A percentile compares a stretch with the other conserved stretches of the same genome.
phyloP scores from a whole-genome alignment of 1,140 invertebrate species.

The Zaprionus tsacasi region DNA sequence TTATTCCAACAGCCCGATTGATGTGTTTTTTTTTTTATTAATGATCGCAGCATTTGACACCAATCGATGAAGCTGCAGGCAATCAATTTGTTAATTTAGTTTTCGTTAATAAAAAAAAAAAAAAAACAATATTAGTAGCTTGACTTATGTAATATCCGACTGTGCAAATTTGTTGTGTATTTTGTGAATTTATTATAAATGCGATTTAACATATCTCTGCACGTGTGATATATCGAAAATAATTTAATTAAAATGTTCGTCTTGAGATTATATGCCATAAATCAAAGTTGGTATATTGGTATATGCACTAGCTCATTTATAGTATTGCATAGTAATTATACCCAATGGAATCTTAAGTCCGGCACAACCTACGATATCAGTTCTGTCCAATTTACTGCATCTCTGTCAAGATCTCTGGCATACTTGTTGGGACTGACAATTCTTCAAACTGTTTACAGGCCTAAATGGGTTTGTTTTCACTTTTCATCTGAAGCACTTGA shows the following conservation, averaged over 20 bases:
- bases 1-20: constrained; percentile 13
- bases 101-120: constrained; percentile 40
- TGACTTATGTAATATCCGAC: constrained; percentile 60
- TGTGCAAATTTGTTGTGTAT: constrained; percentile 42
- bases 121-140: constrained; percentile 18
- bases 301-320: background rate
- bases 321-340: background rate
- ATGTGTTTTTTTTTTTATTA: constrained; percentile 35
- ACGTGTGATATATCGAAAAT: constrained; percentile 25
- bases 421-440: background rate
- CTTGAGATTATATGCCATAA: background rate
- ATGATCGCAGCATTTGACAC: constrained; percentile 64
- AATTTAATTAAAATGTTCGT: constrained; percentile 51
- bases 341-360: background rate
- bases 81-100: constrained; percentile 53
- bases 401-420: too few relatives aligned
- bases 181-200: constrained; percentile 26
- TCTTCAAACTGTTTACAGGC: background rate
- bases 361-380: background rate
- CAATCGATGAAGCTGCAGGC: constrained; percentile 52
- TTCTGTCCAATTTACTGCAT: background rate
- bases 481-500: constrained; percentile 42
- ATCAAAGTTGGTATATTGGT: background rate
- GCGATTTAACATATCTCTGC: too few relatives aligned
- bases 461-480: constrained; percentile 57